These are phyloP conservation scores for Pseudorhombus dupliciocellatus DNA, from an alignment of 2,113 vertebrate species.

Conservation along the genomic window DNA sequence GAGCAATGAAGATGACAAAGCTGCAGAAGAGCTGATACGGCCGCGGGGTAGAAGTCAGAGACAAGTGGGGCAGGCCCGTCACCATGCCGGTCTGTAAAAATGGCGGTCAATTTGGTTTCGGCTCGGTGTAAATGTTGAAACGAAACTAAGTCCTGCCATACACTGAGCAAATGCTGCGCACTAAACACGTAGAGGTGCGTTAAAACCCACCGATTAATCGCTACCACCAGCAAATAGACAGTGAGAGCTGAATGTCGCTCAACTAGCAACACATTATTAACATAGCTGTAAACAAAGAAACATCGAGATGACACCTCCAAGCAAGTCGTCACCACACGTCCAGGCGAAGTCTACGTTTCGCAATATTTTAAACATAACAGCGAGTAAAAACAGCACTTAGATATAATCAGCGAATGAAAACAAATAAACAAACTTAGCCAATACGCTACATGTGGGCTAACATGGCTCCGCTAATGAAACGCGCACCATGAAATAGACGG, in stretches of 20 bases:
- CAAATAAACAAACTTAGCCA: neutral
- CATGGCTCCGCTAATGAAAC: rapidly evolving
- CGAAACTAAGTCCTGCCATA: neutral
- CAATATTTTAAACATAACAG: neutral
- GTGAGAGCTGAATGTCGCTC: neutral
- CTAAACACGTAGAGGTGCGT: neutral
- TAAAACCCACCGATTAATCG: no score
- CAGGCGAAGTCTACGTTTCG: neutral
- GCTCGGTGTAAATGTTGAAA: slow-evolving; percentile 25
- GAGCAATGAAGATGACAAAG: neutral
- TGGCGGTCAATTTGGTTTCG: slow-evolving; percentile 68
- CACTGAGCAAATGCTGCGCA: rapidly evolving
- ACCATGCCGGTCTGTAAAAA: slow-evolving; percentile 65
- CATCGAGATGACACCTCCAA: neutral
- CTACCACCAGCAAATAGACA: neutral
- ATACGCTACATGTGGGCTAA: rapidly evolving
- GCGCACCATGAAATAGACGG: slow-evolving; percentile 45
- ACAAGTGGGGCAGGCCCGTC: slow-evolving; percentile 23
- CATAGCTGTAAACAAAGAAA: slow-evolving; percentile 62
- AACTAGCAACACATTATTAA: neutral
- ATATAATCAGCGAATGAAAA: rapidly evolving
- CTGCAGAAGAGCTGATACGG: no score
- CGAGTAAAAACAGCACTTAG: neutral
- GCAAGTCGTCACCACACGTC: neutral
- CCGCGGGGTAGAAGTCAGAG: neutral